Percentiles rank a stretch among this genome's conserved stretches.
Evolutionary conservation across 1,140 invertebrate species (phyloP).

Genomic region (Caerostris darwini): DNA sequence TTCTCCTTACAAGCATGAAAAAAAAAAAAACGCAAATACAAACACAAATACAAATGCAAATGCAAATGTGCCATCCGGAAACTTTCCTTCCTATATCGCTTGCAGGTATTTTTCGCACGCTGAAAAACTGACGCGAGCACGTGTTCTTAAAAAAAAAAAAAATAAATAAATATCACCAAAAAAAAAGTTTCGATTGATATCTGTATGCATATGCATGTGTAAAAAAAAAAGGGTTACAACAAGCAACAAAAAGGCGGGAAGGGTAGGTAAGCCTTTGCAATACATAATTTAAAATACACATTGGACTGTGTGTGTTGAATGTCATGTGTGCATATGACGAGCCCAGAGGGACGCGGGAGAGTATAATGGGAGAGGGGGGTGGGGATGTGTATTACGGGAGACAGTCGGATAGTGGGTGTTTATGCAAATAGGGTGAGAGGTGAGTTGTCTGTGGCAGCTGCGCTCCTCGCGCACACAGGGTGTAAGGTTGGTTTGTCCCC

Average conservation of each 20-base stretch:
- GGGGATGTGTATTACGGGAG: conserved; percentile 42
- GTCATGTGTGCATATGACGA: conserved; percentile 14
- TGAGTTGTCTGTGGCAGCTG: conserved; percentile 68
- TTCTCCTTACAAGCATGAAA: not conserved
- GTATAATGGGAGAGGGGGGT: not conserved
- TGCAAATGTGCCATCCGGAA: not conserved
- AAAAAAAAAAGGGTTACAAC: too few species aligned
- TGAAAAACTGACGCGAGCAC: conserved; percentile 26
- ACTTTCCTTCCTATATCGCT: not conserved
- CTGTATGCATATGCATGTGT: too few species aligned
- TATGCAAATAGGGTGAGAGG: conserved; percentile 71
- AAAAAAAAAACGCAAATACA: not conserved
- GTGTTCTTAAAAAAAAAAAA: not conserved
- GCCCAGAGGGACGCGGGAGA: conserved; percentile 30
- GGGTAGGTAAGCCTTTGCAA: not conserved
- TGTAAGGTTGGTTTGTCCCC: conserved; percentile 53
- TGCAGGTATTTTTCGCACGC: not conserved
- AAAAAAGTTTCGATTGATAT: not conserved
- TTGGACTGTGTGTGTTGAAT: not conserved
- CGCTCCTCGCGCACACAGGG: conserved; percentile 17
- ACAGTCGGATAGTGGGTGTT: conserved; percentile 64
- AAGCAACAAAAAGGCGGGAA: not conserved
- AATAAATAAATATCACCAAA: not conserved
- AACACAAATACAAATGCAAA: not conserved
- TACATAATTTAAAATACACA: conserved; percentile 74